phyloP scores from a whole-genome alignment of 2,797 vertebrate species.

The Lepilemur ruficaudatus region DNA sequence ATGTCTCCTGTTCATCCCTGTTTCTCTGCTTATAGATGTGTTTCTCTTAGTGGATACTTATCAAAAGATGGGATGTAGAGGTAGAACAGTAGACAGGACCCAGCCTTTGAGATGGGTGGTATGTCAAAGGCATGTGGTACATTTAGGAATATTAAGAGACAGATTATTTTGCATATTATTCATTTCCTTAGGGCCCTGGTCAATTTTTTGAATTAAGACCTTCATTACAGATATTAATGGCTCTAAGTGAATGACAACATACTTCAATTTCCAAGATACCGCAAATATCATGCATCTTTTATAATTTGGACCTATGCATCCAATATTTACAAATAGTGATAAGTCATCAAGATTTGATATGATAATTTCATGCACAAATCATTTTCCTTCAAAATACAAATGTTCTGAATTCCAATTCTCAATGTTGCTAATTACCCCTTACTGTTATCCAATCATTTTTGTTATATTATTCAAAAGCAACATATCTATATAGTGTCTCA shows the following conservation, averaged over 20 bases:
- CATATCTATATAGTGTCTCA: background rate
- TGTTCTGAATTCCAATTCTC: background rate
- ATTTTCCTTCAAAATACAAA: background rate
- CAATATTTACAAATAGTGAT: background rate
- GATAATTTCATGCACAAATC: background rate
- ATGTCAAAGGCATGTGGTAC: background rate
- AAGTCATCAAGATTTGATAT: background rate
- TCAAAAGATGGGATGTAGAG: background rate
- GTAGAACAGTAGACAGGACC: background rate
- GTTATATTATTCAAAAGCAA: background rate
- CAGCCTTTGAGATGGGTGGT: background rate
- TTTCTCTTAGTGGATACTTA: background rate
- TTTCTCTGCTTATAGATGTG: too few relatives aligned
- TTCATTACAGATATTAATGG: background rate
- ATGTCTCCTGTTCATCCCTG: rapidly evolving
- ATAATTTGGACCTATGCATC: background rate
- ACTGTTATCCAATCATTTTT: background rate
- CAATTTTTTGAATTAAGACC: background rate
- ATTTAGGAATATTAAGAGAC: background rate
- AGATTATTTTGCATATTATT: background rate
- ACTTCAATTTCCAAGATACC: background rate
- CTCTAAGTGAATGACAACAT: background rate
- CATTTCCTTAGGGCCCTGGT: background rate
- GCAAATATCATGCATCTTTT: background rate
- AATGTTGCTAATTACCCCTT: background rate